Base-by-base conservation (phyloP, 2,888 invertebrate species). In the Campopleginae sp. region DNA sequence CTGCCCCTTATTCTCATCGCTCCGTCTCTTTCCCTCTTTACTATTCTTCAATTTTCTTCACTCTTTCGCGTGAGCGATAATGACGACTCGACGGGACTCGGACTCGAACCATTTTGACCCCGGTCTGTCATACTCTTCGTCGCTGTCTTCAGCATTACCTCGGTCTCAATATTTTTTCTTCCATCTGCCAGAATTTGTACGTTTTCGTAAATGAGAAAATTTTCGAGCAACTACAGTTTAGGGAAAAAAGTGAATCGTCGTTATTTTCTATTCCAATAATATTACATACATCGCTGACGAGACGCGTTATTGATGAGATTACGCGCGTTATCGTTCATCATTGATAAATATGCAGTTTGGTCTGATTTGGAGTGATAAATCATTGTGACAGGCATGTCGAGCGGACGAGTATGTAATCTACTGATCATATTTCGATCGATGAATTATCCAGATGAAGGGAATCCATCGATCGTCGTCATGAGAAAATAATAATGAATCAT, bases 51-150 rank as follows among this genome's bases (percentile, higher is more conserved):
- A 80, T 82, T 80, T 76, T 71, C 80, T 76, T 54, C 54, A 80
- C 68, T 54, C 74, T 79, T 42, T 77, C 84, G 70, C 82, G 79
- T 86, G 86, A 84, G 82, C 77, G 87, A 87, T 87, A 87, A 87
- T 87, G 86, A 87, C 84, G 81, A 82, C 70, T 84, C 80, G 82
- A 80, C 82, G 80, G 84, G 46, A 68, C 70, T 87, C 79, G 23
- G 74, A 78, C 78, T 68, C 48, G 76, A 74, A 38, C 46, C 81
- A 80, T 80, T 78, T 65, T 86, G 84, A 84, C 86, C 84, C 82
- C 84, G 79, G 74, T 80, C 75, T 51, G 58, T 27, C 58, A 6
- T 14, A 58, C 72, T 82, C 46, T 70, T 63, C 48, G 33, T 80
- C 46, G 17, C 63, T 44, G 66, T 63, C 71, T 58, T 72, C 54